Evolutionary conservation across 2,888 invertebrate species (phyloP).

Genomic region (Agrenia bidenticulata): DNA sequence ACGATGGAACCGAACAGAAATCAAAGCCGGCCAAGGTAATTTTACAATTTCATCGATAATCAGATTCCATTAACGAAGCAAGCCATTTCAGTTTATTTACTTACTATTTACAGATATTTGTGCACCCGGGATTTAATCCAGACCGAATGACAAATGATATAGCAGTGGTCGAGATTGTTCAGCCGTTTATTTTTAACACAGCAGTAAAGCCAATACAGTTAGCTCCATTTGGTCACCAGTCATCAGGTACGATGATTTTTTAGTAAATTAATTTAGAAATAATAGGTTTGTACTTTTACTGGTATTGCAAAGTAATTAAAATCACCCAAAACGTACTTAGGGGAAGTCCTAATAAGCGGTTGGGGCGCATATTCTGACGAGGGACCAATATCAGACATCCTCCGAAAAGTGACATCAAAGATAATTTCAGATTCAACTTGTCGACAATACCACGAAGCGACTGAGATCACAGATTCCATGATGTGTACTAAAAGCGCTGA

Average conservation of each 20-base stretch:
- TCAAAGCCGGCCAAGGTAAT: background rate
- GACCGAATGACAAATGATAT: constrained; percentile 6
- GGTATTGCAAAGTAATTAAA: no score
- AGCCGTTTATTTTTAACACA: background rate
- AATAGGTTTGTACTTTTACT: no score
- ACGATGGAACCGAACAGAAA: background rate
- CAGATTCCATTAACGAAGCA: no score
- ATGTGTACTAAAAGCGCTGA: background rate
- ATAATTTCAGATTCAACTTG: background rate
- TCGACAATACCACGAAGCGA: background rate
- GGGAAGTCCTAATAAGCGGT: background rate
- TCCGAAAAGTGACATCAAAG: background rate
- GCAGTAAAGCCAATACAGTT: background rate
- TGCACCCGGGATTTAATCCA: background rate
- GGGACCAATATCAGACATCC: background rate
- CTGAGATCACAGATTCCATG: background rate
- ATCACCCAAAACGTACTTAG: background rate
- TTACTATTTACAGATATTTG: background rate
- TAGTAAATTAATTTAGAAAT: no score
- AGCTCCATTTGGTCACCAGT: background rate
- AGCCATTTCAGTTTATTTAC: no score
- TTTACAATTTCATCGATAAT: background rate
- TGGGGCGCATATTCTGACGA: background rate
- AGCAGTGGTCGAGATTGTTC: background rate
- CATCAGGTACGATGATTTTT: background rate